Base-by-base conservation (phyloP, 2,113 vertebrate genomes). In the Hypomesus transpacificus region DNA sequence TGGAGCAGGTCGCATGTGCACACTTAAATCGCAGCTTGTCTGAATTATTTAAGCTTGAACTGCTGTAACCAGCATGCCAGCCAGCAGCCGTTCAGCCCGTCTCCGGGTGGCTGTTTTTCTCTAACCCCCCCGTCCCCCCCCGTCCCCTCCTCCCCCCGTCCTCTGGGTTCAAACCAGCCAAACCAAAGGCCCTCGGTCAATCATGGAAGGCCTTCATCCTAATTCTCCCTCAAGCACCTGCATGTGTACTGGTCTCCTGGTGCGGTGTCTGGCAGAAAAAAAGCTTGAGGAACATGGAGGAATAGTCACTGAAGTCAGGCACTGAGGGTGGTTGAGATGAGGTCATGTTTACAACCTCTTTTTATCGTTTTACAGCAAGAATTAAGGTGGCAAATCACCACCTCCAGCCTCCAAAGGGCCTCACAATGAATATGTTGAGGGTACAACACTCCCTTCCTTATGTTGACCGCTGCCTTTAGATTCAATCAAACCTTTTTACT, bases 1-100 rank as follows among this genome's bases (percentile, higher is more conserved):
- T 52, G 6, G 72, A 73, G 72, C 75, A 79, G 78, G 70, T 77
- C 46, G 65, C 57, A 59, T 66, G 69, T 69, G 66, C 13, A 22
- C 22, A 56, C 69, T 65, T 31, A 64, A 54, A 39, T 64, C 18
- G 8, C 52, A 39, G 17, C 57, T 61, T 61, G 62, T 39, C 50
- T 66, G 39, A 61, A 63, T 66, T 18, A 64, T 61, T 64, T 60
- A 68, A 54, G 69, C 69, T 34, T 71, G 57, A 68, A 54, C 66
- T 60, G 22, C 39, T 60, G 26, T 54, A 31, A 53, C 52, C 46
- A 69, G 60, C 53, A 14, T 16, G 21, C 57, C 7, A 34, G 51
- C 52, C 21, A 24, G 39, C 39, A 52, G 52, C 4, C 50, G 2
- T 20, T 14, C 66, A 54, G 21, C 17, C 18, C 18, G 61, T 34